Evolutionary conservation across 1,140 invertebrate species (phyloP), one percentile per base, ranked within the genome.

Genomic region (Apis florea): DNA sequence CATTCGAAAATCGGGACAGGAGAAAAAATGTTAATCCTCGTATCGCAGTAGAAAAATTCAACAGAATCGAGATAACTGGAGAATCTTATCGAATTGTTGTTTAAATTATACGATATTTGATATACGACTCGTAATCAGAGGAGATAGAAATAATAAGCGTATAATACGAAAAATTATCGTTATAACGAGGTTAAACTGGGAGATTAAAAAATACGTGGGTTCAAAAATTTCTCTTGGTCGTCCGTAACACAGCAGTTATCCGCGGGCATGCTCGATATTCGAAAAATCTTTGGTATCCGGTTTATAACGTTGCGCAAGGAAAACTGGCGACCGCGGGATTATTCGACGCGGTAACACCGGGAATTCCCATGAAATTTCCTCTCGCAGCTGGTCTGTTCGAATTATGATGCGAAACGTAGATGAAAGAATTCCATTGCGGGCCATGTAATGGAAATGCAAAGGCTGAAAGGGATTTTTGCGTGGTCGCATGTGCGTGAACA

Each of bases 231-330:
- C 31, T 47, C 71, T n/a, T n/a, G n/a, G 12, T 1, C 17, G 26
- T 17, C 13, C 11, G 63, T 24, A 24, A 63, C 19, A 17, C 54
- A 8, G 69, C 51, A 63, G 19, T 67, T 56, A 53, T 2, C 49
- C 21, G 11, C 15, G 0, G 21, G 40, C 19, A 19, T 47, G 64
- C 6, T 19, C 21, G 77, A 64, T 72, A 63, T 79, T 63, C 13
- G 49, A 79, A 64, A 63, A 79, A 79, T 72, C 21, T 64, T 56
- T 11, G 68, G 68, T 47, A 71, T 72, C 21, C 68, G 24, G 56
- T 72, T 72, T 72, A 40, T 47, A 72, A 64, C 68, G 47, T 31
- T 31, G 17, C 54, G 54, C 47, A 70, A 24, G n/a, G 47, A 70
- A 70, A 68, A 78, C 40, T 53, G 66, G 51, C 21, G 56, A 11